phyloP scores from a whole-genome alignment of 1,140 invertebrate species.

The Aethina tumida region DNA sequence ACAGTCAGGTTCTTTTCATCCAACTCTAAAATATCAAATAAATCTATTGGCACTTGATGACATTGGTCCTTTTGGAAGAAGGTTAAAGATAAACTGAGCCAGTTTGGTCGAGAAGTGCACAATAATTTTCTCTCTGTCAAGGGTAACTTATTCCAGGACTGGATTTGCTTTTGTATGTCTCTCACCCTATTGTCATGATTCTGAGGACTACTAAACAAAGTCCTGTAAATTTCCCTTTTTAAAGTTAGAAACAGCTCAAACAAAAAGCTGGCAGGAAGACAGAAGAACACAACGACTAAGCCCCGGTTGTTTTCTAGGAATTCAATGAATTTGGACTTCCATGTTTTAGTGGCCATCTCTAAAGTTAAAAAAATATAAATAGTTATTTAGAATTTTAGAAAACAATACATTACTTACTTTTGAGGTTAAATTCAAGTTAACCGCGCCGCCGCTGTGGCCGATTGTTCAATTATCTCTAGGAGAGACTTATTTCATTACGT shows the following conservation, averaged over 20 bases:
- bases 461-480: too few species aligned
- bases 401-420: too few species aligned
- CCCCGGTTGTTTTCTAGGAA: slow-evolving; percentile 55
- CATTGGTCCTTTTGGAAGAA: slow-evolving; percentile 55
- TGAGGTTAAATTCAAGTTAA: too few species aligned
- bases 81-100: slow-evolving; percentile 54
- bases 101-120: slow-evolving; percentile 56
- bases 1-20: slow-evolving; percentile 40
- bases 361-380: too few species aligned
- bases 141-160: slow-evolving; percentile 47
- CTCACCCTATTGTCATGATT: slow-evolving; percentile 46
- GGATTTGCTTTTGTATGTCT: slow-evolving; percentile 47
- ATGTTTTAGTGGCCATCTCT: too few species aligned
- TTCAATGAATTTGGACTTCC: slow-evolving; percentile 32
- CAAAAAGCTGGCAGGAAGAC: slow-evolving; percentile 53
- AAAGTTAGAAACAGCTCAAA: slow-evolving; percentile 45
- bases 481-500: too few species aligned
- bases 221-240: slow-evolving; percentile 37
- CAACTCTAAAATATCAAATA: slow-evolving; percentile 44
- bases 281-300: slow-evolving; percentile 52
- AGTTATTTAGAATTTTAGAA: too few species aligned
- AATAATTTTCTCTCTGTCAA: slow-evolving; percentile 42
- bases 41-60: slow-evolving; percentile 47
- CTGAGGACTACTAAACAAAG: slow-evolving; percentile 36
- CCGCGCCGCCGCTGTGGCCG: too few species aligned